phyloP scores from a whole-genome alignment of 2,888 invertebrate genomes.

The Latheticus oryzae region DNA sequence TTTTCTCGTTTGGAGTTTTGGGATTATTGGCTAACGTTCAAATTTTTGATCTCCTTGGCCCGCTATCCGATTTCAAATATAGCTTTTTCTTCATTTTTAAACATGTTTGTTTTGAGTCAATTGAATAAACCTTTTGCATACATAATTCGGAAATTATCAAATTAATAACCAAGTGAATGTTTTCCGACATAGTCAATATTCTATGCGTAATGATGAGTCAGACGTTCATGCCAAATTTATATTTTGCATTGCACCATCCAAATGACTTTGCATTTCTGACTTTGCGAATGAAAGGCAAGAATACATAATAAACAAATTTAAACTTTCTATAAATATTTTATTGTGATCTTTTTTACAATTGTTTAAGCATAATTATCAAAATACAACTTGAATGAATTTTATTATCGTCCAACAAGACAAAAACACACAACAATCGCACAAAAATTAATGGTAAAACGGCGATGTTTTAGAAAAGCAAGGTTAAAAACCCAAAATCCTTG shows the following conservation, averaged over 20 bases:
- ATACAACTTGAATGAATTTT: constrained; percentile 41
- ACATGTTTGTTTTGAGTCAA: too few relatives aligned
- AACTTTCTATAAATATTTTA: constrained; percentile 39
- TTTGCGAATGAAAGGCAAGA: constrained; percentile 36
- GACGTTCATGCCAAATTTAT: constrained; percentile 5
- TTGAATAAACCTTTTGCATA: too few relatives aligned
- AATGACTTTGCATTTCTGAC: constrained; percentile 35
- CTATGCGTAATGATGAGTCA: constrained; percentile 9
- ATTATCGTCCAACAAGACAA: constrained; percentile 18
- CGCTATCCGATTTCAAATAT: too few relatives aligned
- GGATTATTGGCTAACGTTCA: too few relatives aligned
- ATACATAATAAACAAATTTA: constrained; percentile 33
- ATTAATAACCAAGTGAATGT: too few relatives aligned
- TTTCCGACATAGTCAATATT: too few relatives aligned
- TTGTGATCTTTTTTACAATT: constrained; percentile 39
- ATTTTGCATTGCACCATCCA: constrained; percentile 6
- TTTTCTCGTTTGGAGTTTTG: too few relatives aligned
- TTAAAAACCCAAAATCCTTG: constrained; percentile 44
- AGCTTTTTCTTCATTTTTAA: too few relatives aligned
- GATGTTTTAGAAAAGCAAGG: constrained; percentile 25
- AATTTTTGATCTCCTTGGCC: too few relatives aligned
- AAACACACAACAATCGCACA: constrained; percentile 21
- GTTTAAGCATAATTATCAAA: constrained; percentile 47
- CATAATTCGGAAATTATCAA: too few relatives aligned
- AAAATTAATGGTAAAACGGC: constrained; percentile 8